A percentile compares a stretch with the other conserved stretches of the same genome.
Conservation (phyloP, 92 coral and sea anemone species). For the Epizoanthus stellaris region DNA sequence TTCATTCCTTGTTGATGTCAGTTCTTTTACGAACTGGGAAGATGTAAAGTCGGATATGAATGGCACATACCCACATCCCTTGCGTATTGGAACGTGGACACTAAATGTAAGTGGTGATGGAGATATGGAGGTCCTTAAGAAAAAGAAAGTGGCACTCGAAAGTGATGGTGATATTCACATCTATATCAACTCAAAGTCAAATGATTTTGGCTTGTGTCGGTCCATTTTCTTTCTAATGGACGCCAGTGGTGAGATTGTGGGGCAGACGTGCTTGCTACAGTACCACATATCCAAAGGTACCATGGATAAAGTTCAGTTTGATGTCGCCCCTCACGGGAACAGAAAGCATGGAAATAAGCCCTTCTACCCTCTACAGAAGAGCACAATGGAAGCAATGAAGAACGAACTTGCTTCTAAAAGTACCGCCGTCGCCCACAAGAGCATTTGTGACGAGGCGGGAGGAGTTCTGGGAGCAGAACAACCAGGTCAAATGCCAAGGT, state of each 20-base stretch:
- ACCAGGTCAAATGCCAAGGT: slow-evolving; percentile 54
- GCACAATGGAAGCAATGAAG: slow-evolving; percentile 46
- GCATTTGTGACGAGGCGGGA: slow-evolving; percentile 43
- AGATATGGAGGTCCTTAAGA: slow-evolving; percentile 5
- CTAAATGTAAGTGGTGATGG: slow-evolving; percentile 37
- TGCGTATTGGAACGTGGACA: slow-evolving; percentile 58
- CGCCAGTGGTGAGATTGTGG: slow-evolving; percentile 26
- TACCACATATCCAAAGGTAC: slow-evolving; percentile 20
- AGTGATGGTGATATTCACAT: slow-evolving; percentile 31
- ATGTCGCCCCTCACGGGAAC: slow-evolving; percentile 47
- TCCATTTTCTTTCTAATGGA: slow-evolving; percentile 40
- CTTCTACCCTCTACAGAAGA: slow-evolving; percentile 59
- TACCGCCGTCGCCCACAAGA: slow-evolving; percentile 36
- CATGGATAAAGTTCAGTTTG: slow-evolving; percentile 44
- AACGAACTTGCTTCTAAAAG: background rate
- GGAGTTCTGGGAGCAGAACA: slow-evolving; percentile 44
- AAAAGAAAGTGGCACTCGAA: slow-evolving; percentile 26
- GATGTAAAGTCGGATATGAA: slow-evolving; percentile 54
- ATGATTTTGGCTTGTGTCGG: slow-evolving; percentile 32
- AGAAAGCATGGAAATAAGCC: slow-evolving; percentile 48
- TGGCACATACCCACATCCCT: slow-evolving; percentile 38
- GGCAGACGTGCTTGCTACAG: slow-evolving; percentile 43
- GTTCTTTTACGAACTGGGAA: slow-evolving; percentile 41
- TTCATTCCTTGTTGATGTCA: slow-evolving; percentile 51
- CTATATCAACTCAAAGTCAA: slow-evolving; percentile 40